phyloP scores from a whole-genome alignment of 2,113 vertebrate genomes.

The Cyprinus carpio region DNA sequence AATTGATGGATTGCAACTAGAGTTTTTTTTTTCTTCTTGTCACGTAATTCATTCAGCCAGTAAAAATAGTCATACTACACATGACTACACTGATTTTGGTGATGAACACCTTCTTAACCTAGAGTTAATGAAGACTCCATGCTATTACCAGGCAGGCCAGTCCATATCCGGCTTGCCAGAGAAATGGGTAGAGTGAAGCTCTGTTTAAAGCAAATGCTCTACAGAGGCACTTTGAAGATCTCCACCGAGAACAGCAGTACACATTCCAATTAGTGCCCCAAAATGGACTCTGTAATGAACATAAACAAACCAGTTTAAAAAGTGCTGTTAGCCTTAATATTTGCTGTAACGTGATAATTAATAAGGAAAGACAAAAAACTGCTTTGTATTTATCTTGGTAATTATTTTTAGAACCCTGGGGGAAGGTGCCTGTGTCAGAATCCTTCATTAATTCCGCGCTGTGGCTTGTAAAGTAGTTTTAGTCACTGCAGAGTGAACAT shows the following conservation, averaged over 20 bases:
- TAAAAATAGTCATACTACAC: neutral
- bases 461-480: constrained; percentile 46
- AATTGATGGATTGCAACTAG: neutral
- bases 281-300: constrained; percentile 48
- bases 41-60: neutral
- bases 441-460: constrained; percentile 44
- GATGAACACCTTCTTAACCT: neutral
- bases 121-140: neutral
- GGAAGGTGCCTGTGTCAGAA: constrained; percentile 50
- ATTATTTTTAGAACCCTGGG: constrained; percentile 50
- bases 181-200: neutral
- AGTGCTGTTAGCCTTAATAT: constrained; percentile 45
- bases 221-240: constrained; percentile 41
- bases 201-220: neutral
- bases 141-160: neutral
- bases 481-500: constrained; percentile 44
- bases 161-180: neutral
- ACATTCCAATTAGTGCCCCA: constrained; percentile 44
- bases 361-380: constrained; percentile 46
- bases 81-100: neutral
- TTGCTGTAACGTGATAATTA: constrained; percentile 50
- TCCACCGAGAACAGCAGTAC: constrained; percentile 6
- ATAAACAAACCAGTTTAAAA: constrained; percentile 45
- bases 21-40: neutral
- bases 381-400: constrained; percentile 47